Conservation (phyloP, 2,888 invertebrate species). For the Melanchra persicariae region DNA sequence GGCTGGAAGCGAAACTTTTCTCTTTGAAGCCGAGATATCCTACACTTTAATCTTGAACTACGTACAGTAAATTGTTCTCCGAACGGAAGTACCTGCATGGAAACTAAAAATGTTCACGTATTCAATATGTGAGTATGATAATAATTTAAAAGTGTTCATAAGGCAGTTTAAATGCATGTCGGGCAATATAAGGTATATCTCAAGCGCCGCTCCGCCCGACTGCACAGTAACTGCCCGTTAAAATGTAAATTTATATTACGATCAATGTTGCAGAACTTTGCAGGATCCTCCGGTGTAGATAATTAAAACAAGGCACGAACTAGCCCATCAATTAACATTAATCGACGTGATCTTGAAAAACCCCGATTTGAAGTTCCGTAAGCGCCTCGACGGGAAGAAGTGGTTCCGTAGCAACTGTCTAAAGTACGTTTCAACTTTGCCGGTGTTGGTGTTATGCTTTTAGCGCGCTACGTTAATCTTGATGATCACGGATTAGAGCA, state of each 20-base stretch:
- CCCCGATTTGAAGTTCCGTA: constrained; percentile 18
- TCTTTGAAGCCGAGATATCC: constrained; percentile 24
- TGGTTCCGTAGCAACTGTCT: constrained; percentile 35
- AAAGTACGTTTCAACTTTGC: constrained; percentile 48
- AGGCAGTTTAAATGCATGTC: constrained; percentile 81
- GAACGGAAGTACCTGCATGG: constrained; percentile 15
- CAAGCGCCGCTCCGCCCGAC: constrained; percentile 66
- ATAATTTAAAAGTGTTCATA: constrained; percentile 73
- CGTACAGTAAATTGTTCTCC: constrained; percentile 13
- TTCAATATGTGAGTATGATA: constrained; percentile 64
- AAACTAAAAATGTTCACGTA: constrained; percentile 51
- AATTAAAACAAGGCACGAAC: constrained; percentile 71
- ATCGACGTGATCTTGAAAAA: constrained; percentile 46
- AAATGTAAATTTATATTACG: constrained; percentile 78
- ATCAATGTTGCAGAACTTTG: constrained; percentile 68
- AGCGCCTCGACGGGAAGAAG: constrained; percentile 28
- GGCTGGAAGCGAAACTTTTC: constrained; percentile 44
- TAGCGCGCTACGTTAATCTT: constrained; percentile 18
- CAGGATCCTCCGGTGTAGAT: constrained; percentile 60
- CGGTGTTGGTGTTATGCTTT: constrained; percentile 35
- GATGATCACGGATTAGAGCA: constrained; percentile 38
- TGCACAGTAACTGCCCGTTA: constrained; percentile 77
- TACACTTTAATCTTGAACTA: constrained; percentile 15
- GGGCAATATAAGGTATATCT: constrained; percentile 72
- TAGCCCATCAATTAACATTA: constrained; percentile 51